Conservation (phyloP, 2,888 invertebrate species). For the Hypolimnas misippus region DNA sequence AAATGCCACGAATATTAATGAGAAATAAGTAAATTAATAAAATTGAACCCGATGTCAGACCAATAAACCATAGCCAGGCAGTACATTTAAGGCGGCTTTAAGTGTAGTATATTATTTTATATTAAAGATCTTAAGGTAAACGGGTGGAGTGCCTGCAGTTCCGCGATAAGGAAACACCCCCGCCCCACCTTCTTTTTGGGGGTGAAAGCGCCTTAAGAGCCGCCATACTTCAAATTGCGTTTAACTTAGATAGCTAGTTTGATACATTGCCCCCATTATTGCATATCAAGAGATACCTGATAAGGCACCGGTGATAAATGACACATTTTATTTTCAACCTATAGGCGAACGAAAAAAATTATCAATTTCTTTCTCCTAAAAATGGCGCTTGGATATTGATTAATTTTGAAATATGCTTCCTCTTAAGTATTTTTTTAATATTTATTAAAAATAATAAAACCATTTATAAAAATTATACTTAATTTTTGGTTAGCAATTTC, state of each 20-base stretch:
- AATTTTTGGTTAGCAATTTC: too few species aligned
- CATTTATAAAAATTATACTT: not conserved
- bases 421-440: too few species aligned
- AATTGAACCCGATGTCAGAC: slow-evolving; percentile 30
- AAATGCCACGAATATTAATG: too few species aligned
- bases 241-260: slow-evolving; percentile 82
- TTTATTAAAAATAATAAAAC: not conserved
- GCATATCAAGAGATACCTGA: slow-evolving; percentile 77
- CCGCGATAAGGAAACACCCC: slow-evolving; percentile 77
- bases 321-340: slow-evolving; percentile 39
- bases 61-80: slow-evolving; percentile 64
- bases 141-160: slow-evolving; percentile 81
- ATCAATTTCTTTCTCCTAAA: not conserved
- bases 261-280: slow-evolving; percentile 81
- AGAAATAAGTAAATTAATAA: not conserved
- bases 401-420: not conserved
- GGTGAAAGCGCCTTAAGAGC: slow-evolving; percentile 74
- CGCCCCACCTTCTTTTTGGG: slow-evolving; percentile 64
- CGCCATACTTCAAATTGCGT: slow-evolving; percentile 83
- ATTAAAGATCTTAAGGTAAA: slow-evolving; percentile 84
- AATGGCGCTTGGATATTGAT: not conserved
- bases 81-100: slow-evolving; percentile 70
- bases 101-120: slow-evolving; percentile 82
- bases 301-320: slow-evolving; percentile 67
- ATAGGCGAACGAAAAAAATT: not conserved